Conservation (phyloP, 2,113 vertebrate genomes). For the Tachysurus vachellii region DNA sequence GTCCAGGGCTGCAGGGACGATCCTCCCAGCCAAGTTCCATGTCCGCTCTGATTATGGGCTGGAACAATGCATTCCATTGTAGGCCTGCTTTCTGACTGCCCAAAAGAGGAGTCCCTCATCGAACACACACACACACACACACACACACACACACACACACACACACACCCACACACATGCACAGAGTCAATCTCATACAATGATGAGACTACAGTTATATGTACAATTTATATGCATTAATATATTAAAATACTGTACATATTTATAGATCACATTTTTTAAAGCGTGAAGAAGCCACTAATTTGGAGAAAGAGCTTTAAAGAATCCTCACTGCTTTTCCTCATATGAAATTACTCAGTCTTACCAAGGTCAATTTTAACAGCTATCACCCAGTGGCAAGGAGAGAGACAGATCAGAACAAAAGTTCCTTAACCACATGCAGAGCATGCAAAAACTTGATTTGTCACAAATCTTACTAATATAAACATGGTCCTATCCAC, state of each 20-base stretch:
- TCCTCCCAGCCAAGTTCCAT: conserved; percentile 72
- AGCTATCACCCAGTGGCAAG: conserved; percentile 18
- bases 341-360: conserved; percentile 26
- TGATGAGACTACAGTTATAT: conserved; percentile 22
- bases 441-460: conserved; percentile 3
- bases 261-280: background rate
- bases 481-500: background rate
- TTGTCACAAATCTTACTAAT: conserved; percentile 9
- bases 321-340: background rate
- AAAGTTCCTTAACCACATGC: background rate
- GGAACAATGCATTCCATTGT: conserved; percentile 78
- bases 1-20: conserved; percentile 70
- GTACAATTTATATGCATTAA: conserved; percentile 34
- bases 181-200: conserved; percentile 30
- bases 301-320: background rate
- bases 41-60: conserved; percentile 73
- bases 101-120: conserved; percentile 54
- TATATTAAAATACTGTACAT: background rate
- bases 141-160: conserved; percentile 3
- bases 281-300: background rate
- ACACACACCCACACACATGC: conserved; percentile 21
- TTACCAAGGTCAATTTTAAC: conserved; percentile 21
- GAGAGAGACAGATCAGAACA: background rate
- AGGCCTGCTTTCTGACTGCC: conserved; percentile 51
- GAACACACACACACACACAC: conserved; percentile 12